These are phyloP conservation scores for Stenchaetothrips biformis DNA, from an alignment of 2,888 invertebrate species.

Conservation along the genomic window DNA sequence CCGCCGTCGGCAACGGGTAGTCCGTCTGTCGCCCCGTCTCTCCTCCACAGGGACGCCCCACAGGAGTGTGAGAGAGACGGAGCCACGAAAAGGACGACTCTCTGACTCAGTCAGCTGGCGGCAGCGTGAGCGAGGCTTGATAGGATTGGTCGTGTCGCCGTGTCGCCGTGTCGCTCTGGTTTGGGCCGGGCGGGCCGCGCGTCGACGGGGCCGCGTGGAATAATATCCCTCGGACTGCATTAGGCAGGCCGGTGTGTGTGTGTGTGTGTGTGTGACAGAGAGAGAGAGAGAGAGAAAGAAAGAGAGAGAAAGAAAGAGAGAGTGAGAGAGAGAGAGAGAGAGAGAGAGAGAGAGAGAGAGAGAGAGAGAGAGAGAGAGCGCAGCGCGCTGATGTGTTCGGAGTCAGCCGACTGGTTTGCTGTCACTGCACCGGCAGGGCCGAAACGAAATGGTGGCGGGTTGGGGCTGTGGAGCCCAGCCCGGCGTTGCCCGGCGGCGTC, in stretches of 20 bases:
- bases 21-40: no score
- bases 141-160: no score
- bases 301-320: background rate
- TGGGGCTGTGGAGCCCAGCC: background rate
- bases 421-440: background rate
- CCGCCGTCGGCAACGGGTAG: no score
- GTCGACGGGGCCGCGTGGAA: background rate
- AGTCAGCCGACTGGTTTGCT: background rate
- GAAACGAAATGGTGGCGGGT: background rate
- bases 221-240: background rate
- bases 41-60: no score
- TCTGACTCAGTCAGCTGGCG: no score
- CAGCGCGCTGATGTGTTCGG: no score
- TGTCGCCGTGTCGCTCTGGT: no score
- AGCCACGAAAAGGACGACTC: no score
- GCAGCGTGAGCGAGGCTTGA: no score
- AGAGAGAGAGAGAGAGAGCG: background rate
- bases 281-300: background rate
- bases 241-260: background rate
- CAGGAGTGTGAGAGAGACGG: no score
- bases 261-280: no score
- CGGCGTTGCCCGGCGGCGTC: no score
- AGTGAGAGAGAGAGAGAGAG: background rate
- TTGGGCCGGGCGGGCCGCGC: background rate
- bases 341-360: background rate